Evolutionary conservation across 2,888 invertebrate genomes (phyloP).

Genomic region (Xanthia icteritia): DNA sequence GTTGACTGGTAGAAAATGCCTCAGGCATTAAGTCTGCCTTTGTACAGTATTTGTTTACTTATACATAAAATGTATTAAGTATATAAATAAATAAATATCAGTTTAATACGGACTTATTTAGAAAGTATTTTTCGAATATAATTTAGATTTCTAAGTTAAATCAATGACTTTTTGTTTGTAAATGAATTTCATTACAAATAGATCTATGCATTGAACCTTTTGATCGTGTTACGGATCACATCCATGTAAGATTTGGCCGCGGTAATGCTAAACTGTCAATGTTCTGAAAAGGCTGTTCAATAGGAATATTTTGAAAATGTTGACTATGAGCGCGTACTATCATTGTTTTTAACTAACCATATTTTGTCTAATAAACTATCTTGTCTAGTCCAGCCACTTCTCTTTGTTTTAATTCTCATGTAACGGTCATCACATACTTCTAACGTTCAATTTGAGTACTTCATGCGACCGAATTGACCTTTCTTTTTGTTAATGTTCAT

Average conservation of each 20-base stretch:
- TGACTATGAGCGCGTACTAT: neutral
- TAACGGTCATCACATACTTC: neutral
- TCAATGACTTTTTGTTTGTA: too few species aligned
- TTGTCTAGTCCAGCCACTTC: neutral
- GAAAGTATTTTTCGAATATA: neutral
- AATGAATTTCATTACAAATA: too few species aligned
- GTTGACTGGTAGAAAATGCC: neutral
- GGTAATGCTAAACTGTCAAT: neutral
- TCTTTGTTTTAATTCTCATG: slow-evolving; percentile 4
- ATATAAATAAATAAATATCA: neutral
- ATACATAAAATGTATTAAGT: too few species aligned
- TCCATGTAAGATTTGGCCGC: neutral
- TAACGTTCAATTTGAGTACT: too few species aligned
- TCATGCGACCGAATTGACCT: too few species aligned
- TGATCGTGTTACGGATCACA: neutral
- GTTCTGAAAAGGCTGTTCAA: neutral
- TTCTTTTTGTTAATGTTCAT: neutral
- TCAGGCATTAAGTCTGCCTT: neutral
- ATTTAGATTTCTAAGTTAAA: too few species aligned
- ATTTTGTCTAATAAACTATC: neutral
- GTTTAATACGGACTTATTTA: neutral
- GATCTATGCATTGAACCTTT: neutral
- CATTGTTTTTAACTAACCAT: neutral
- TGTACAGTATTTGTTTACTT: neutral
- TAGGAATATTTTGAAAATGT: neutral